These are phyloP conservation scores for Oreochromis grahami DNA, from an alignment of 2,797 vertebrate genomes.

Conservation along the genomic window DNA sequence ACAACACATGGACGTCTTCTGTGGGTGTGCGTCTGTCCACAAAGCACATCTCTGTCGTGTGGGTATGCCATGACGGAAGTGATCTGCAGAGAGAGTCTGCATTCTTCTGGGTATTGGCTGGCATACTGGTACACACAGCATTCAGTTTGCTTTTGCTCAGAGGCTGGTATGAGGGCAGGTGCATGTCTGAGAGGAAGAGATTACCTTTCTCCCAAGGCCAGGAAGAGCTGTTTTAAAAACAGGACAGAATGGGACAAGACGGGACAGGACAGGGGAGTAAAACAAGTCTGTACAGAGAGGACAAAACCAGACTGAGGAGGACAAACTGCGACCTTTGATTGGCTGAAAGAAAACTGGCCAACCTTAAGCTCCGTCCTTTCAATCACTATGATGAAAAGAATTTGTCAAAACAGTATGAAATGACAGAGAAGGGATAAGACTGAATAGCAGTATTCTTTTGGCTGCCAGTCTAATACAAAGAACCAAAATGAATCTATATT, in stretches of 20 bases:
- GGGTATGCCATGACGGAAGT: conserved; percentile 2
- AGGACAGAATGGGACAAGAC: not conserved
- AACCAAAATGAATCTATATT: conserved; percentile 11
- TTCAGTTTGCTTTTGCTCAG: conserved; percentile 18
- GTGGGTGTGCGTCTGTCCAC: conserved; percentile 15
- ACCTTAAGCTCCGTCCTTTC: not conserved
- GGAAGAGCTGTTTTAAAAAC: not conserved
- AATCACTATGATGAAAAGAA: not conserved
- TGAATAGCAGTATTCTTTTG: not conserved
- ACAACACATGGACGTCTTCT: conserved; percentile 20
- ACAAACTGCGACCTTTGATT: not conserved
- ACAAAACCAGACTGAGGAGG: not conserved
- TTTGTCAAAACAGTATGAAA: not conserved
- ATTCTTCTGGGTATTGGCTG: conserved; percentile 36
- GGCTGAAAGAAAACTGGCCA: not conserved
- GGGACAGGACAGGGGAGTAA: not conserved
- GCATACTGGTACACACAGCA: conserved; percentile 3
- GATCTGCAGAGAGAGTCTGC: not conserved
- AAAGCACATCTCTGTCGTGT: conserved; percentile 15
- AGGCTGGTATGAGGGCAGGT: conserved; percentile 3
- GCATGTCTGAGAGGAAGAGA: not conserved
- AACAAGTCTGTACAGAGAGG: not conserved
- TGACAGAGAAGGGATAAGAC: not conserved
- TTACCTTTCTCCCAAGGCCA: conserved; percentile 14
- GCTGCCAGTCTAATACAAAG: not conserved